Evolutionary conservation across 2,888 invertebrate genomes (phyloP), one percentile per base, ranked within the genome.

Genomic region (Phalera bucephala): DNA sequence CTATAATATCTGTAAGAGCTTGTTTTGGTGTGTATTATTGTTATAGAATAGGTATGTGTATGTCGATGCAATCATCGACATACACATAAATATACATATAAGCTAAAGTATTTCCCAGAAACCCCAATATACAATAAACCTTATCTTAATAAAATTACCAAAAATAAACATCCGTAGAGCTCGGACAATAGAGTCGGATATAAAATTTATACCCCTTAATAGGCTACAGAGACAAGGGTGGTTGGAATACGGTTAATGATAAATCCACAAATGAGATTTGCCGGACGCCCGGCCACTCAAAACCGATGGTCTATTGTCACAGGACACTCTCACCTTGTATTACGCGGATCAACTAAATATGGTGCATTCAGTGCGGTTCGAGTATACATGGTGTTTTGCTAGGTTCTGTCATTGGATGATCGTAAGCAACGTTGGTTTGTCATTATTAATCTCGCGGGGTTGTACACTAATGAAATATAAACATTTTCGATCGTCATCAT

Each of bases 251-350:
- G 80, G 86, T 86, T 88, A 87, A 88, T 88, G 87, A 89, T 87
- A 89, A 89, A 85, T 87, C 87, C 87, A 83, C 86, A 88, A 89
- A 89, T 88, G 87, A 88, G 89, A 89, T 89, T 88, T 87, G 84
- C 80, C 71, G 85, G 86, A 81, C 87, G 80, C 73, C 79, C 79
- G 87, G 81, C 86, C 83, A 88, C 88, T 88, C 86, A 73, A 83
- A 80, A 79, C 76, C 79, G 73, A 75, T 75, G 72, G 61, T 54
- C 81, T 53, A 85, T 88, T 89, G 87, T 89, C 78, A 81, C 69
- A 72, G 79, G 78, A 81, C 80, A 83, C 84, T 74, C 66, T 86
- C 83, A 87, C 88, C 88, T 88, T 87, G 76, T 71, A 82, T 77
- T 79, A 79, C 76, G 76, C 71, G 67, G 62, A 76, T 81, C 74